These are phyloP conservation scores for Eublepharis macularius DNA, from an alignment of 2,113 vertebrate species.

Conservation along the genomic window DNA sequence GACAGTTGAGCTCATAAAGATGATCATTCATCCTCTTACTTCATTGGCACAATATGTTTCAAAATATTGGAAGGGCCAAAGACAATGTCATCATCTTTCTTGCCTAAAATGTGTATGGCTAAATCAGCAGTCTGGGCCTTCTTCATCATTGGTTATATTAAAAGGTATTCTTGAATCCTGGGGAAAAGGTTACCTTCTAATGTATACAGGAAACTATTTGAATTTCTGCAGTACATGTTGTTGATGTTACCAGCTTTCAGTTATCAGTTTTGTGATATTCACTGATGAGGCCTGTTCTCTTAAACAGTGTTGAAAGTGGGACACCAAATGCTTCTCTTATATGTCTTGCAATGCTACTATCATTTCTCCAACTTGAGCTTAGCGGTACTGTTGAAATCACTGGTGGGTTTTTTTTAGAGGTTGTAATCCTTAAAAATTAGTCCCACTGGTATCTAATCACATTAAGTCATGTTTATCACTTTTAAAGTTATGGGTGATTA, in stretches of 20 bases:
- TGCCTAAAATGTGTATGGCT: not conserved
- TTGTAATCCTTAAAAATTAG: not conserved
- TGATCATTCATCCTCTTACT: conserved; percentile 50
- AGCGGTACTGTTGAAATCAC: not conserved
- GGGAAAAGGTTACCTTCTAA: not conserved
- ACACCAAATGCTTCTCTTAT: not conserved
- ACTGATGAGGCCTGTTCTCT: not conserved
- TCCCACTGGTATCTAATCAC: not conserved
- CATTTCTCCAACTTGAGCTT: not conserved
- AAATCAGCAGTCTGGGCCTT: conserved; percentile 35
- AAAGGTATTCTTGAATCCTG: conserved; percentile 19
- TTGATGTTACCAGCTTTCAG: not conserved
- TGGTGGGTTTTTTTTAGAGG: not conserved
- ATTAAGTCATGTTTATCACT: not conserved
- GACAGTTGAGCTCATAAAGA: conserved; percentile 36
- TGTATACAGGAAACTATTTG: not conserved
- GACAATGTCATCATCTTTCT: conserved; percentile 25
- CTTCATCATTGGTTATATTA: conserved; percentile 4
- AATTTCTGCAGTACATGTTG: not conserved
- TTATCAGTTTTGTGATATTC: not conserved
- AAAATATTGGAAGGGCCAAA: conserved; percentile 33
- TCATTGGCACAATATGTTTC: conserved; percentile 47
- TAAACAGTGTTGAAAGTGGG: not conserved
- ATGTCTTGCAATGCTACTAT: not conserved
- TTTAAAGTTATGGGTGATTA: not conserved